phyloP scores from a whole-genome alignment of 2,797 vertebrate species.

The Anguilla marmorata region DNA sequence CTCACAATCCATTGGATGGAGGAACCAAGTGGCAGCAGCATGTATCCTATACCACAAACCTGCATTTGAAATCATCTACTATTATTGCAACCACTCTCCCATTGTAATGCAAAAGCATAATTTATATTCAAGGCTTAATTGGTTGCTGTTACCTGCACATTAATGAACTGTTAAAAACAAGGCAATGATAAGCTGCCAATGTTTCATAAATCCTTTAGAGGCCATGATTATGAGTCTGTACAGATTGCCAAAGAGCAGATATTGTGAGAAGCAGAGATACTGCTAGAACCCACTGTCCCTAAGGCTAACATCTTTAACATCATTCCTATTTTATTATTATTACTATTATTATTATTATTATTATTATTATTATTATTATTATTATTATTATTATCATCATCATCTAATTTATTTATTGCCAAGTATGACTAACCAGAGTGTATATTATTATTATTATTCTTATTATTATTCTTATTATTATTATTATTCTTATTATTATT shows the following conservation, averaged over 20 bases:
- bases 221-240: background rate
- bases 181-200: background rate
- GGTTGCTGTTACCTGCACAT: background rate
- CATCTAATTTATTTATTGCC: background rate
- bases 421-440: too few species aligned
- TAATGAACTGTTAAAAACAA: conserved; percentile 9
- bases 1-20: background rate
- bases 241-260: background rate
- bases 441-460: background rate
- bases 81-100: background rate
- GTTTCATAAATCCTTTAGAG: background rate
- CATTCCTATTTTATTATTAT: background rate
- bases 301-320: background rate
- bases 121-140: background rate
- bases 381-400: background rate
- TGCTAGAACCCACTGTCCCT: background rate
- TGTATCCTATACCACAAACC: background rate
- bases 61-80: background rate
- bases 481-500: background rate
- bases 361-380: background rate
- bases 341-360: background rate
- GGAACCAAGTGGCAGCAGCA: background rate
- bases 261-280: background rate
- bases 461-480: background rate
- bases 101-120: background rate